A percentile compares a stretch with the other conserved stretches of the same genome.
Evolutionary conservation across 2,888 invertebrate species (phyloP).

Genomic region (Nipponacmea schrenckii): DNA sequence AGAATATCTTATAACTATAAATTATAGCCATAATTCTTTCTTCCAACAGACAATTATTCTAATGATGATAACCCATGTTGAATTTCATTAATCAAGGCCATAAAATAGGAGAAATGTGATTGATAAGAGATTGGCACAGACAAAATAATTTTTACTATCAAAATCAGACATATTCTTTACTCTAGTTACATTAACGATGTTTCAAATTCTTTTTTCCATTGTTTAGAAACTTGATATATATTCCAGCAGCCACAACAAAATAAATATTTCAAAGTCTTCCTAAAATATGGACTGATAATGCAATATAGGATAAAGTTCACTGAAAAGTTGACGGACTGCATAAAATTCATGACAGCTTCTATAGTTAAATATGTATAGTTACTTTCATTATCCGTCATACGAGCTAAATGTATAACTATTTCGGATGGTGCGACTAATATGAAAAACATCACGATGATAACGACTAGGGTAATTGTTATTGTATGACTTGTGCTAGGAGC

Average conservation of each 20-base stretch:
- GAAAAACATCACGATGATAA: conserved; percentile 63
- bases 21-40: no score
- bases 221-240: conserved; percentile 28
- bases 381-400: conserved; percentile 44
- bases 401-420: conserved; percentile 51
- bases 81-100: no score
- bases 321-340: conserved; percentile 82
- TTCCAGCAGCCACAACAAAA: conserved; percentile 44
- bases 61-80: no score
- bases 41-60: no score
- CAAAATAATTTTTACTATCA: no score
- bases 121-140: no score
- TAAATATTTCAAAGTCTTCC: conserved; percentile 72
- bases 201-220: conserved; percentile 34
- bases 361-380: conserved; percentile 55
- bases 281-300: conserved; percentile 81
- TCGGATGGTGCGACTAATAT: conserved; percentile 64
- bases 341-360: conserved; percentile 74
- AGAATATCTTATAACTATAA: no score
- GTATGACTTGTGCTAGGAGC: conserved; percentile 53
- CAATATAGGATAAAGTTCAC: conserved; percentile 84
- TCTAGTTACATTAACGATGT: conserved; percentile 31
- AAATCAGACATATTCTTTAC: no score
- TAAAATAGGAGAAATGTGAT: no score
- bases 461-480: conserved; percentile 60